Conservation (phyloP, 2,888 invertebrate species). For the Carabus problematicus region DNA sequence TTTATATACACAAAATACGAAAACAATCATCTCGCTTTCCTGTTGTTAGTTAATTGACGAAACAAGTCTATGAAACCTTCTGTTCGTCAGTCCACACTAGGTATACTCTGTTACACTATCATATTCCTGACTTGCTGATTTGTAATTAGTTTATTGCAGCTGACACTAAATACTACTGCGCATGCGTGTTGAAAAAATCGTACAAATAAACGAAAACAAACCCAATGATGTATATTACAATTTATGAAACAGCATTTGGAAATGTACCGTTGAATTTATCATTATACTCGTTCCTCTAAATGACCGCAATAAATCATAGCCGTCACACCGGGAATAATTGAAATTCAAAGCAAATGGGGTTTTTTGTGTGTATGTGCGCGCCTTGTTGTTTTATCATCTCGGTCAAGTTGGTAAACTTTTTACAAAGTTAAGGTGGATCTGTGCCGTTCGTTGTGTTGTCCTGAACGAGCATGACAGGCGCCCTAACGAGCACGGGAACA, state of each 20-base stretch:
- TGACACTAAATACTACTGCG: no score
- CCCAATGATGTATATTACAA: neutral
- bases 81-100: no score
- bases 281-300: conserved; percentile 31
- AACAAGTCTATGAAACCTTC: no score
- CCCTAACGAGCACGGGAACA: neutral
- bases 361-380: conserved; percentile 15
- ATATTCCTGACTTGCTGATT: no score
- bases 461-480: neutral
- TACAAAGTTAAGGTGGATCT: neutral
- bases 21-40: no score
- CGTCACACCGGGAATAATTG: conserved; percentile 31
- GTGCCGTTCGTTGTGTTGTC: neutral
- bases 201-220: neutral
- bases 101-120: no score
- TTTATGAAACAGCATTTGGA: conserved; percentile 27
- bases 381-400: neutral
- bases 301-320: conserved; percentile 27
- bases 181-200: neutral
- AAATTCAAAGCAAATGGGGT: conserved; percentile 37
- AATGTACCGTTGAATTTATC: conserved; percentile 20
- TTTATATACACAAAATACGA: no score
- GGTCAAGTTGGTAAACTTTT: neutral
- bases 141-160: no score
- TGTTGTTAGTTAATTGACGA: no score